Base-by-base conservation (phyloP, 2,113 vertebrate genomes). In the Pardalotus punctatus region DNA sequence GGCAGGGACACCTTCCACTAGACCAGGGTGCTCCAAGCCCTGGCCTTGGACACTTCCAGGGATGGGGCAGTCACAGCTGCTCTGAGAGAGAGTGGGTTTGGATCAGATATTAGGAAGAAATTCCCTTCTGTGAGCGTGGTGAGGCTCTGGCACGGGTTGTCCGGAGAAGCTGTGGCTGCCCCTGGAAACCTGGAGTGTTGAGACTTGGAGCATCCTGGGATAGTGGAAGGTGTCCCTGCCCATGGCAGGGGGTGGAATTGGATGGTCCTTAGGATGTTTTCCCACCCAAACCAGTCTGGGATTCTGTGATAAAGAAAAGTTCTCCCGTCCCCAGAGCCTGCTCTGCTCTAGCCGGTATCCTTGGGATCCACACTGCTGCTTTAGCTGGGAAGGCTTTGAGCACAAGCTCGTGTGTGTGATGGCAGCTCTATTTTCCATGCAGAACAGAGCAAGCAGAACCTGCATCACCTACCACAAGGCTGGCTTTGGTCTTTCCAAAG, bases 71-170 rank as follows among this genome's bases (percentile, higher is more conserved):
- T 38, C 51, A 58, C 10, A 24, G 51, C 14, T 38, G 45, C 43
- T n/a, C 33, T 73, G 23, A 43, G 12, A 71, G 29, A 28, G 12
- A 14, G 35, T 29, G 40, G 42, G 42, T 42, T 57, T 58, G 25
- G 13, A 57, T 25, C 9, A 24, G 45, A 31, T 50, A 9, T 31
- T 21, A 21, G 51, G 9, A 11, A 58, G 20, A 35, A 3, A 38
- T 23, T 51, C 36, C 0, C 31, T n/a, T n/a, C n/a, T 33, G 5
- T 43, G 53, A 15, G 27, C 27, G 10, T 0, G 27, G 0, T 0
- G 17, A 43, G 22, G 31, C 17, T 21, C 53, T 77, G 43, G 62
- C 31, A 58, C 62, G 60, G 43, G 4, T 0, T 51, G 31, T 21
- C 53, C 33, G 27, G 31, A 43, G 71, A 0, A 86, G 43, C 43